Conservation (phyloP, 2,888 invertebrate genomes). For the Synergus japonicus region DNA sequence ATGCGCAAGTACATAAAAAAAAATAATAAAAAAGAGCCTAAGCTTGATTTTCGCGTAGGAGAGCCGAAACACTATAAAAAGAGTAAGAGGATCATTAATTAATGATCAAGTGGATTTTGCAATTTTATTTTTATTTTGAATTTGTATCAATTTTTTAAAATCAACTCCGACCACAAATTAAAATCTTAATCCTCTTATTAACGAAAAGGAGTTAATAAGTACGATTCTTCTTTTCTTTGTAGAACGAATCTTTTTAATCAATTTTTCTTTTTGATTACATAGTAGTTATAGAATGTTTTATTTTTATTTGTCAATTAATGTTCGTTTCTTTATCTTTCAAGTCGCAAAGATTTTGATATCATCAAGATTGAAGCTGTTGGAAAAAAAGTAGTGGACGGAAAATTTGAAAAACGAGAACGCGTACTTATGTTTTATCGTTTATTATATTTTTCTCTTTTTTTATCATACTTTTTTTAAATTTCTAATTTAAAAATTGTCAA, state of each 20-base stretch:
- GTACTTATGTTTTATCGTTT: conserved; percentile 28
- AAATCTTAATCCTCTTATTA: neutral
- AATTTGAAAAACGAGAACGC: conserved; percentile 4
- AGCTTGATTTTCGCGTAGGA: neutral
- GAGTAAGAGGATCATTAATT: neutral
- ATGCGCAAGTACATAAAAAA: neutral
- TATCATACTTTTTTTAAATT: conserved; percentile 9
- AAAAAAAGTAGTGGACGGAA: neutral
- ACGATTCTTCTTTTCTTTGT: neutral
- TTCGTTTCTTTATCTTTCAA: conserved; percentile 16
- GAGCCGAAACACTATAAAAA: neutral
- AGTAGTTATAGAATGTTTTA: neutral
- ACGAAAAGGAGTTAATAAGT: neutral
- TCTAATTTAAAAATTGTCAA: conserved; percentile 20
- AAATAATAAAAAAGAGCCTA: neutral
- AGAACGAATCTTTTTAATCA: neutral
- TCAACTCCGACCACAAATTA: neutral
- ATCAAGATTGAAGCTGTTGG: neutral
- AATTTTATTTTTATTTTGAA: neutral
- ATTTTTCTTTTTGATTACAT: neutral
- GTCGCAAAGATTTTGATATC: neutral
- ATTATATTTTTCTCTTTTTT: conserved; percentile 1
- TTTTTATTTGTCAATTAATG: conserved; percentile 19
- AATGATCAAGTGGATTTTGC: neutral
- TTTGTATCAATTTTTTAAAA: neutral